Evolutionary conservation across 2,888 invertebrate genomes (phyloP).

Genomic region (Cheilosia urbana): DNA sequence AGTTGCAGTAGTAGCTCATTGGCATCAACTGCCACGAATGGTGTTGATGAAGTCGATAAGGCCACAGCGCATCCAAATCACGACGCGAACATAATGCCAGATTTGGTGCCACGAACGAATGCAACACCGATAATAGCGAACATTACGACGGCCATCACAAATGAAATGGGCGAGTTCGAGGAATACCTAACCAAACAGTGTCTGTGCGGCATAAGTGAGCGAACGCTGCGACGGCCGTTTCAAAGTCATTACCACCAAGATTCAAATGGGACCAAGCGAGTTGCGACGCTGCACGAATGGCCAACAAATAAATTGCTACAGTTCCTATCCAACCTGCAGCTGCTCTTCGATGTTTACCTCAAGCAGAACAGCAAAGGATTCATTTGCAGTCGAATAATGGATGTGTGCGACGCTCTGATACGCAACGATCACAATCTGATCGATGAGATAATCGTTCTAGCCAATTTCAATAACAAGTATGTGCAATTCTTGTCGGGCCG

Average conservation of each 20-base stretch:
- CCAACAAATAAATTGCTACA: conserved; percentile 88
- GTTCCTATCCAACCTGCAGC: conserved; percentile 92
- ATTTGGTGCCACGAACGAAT: conserved; percentile 77
- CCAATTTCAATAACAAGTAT: conserved; percentile 91
- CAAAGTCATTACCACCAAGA: conserved; percentile 86
- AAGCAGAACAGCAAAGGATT: conserved; percentile 93
- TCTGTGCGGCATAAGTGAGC: conserved; percentile 90
- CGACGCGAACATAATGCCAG: conserved; percentile 77
- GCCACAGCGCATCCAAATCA: conserved; percentile 26
- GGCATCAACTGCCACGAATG: conserved; percentile 52
- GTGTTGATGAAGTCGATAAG: conserved; percentile 81
- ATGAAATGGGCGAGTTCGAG: conserved; percentile 83
- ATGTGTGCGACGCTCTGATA: conserved; percentile 91
- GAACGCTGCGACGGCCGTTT: conserved; percentile 89
- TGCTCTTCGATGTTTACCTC: conserved; percentile 92
- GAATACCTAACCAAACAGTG: conserved; percentile 89
- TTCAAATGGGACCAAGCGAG: conserved; percentile 84
- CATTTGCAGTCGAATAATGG: conserved; percentile 92
- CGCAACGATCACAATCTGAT: conserved; percentile 93
- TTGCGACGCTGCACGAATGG: conserved; percentile 86
- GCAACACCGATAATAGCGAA: conserved; percentile 68
- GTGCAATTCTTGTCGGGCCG: conserved; percentile 92
- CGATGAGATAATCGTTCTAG: conserved; percentile 92
- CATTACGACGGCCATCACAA: conserved; percentile 75
- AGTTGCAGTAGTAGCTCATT: conserved; percentile 66